Evolutionary conservation across 1,140 invertebrate genomes (phyloP).

Genomic region (Harlomillsia oculata): DNA sequence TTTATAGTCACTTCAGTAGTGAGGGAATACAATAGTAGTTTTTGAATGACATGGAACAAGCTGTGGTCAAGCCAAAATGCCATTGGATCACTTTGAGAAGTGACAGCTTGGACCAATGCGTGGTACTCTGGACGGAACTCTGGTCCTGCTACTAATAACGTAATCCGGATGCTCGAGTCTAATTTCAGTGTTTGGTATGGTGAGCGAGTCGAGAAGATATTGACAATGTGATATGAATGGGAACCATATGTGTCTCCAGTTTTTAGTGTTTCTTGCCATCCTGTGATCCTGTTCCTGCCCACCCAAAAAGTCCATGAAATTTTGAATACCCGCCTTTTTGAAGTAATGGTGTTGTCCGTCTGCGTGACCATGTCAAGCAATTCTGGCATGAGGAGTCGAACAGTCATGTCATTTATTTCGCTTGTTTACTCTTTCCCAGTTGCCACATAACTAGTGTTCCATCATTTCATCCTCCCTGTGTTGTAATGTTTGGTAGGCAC

Average conservation of each 20-base stretch:
- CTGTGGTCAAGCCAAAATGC: too few species aligned
- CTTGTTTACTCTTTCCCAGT: too few species aligned
- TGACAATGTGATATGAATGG: constrained; percentile 25
- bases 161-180: constrained; percentile 20
- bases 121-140: too few species aligned
- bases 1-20: background rate
- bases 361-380: background rate
- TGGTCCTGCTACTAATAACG: background rate
- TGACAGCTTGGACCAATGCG: background rate
- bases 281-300: too few species aligned
- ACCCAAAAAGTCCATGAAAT: constrained; percentile 31
- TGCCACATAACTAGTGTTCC: too few species aligned
- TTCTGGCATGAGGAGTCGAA: background rate
- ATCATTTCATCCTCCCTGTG: too few species aligned
- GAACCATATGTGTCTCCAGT: constrained; percentile 25
- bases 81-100: too few species aligned
- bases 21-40: background rate
- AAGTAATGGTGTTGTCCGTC: background rate
- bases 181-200: constrained; percentile 17
- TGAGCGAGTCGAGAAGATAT: constrained; percentile 11
- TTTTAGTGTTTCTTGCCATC: too few species aligned
- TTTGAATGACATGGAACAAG: too few species aligned
- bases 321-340: constrained; percentile 3
- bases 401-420: too few species aligned
- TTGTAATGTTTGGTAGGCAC: too few species aligned